Percentiles rank a stretch among this genome's conserved stretches.
Conservation (phyloP, 2,797 vertebrate genomes). For the Sebastes goodei region DNA sequence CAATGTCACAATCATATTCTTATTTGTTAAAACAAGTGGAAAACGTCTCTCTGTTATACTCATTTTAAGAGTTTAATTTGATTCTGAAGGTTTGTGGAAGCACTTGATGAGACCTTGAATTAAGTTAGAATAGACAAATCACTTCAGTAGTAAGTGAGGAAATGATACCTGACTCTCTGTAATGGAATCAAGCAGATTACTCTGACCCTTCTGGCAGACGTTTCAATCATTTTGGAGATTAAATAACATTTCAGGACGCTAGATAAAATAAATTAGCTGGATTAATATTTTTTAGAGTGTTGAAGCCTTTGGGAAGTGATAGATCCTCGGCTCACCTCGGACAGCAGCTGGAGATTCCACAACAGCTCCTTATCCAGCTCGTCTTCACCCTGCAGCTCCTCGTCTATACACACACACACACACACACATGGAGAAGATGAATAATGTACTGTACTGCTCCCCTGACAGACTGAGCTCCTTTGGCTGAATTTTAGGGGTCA, state of each 20-base stretch:
- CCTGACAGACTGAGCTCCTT: slow-evolving; percentile 25
- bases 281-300: slow-evolving; percentile 9
- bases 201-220: background rate
- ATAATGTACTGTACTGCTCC: slow-evolving; percentile 27
- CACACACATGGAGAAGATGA: slow-evolving; percentile 2
- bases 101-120: background rate
- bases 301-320: background rate
- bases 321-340: slow-evolving; percentile 86
- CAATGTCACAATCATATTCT: background rate
- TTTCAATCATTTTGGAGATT: background rate
- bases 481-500: slow-evolving; percentile 14
- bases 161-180: background rate
- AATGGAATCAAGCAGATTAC: background rate
- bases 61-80: background rate
- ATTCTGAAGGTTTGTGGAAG: background rate
- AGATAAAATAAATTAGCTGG: background rate
- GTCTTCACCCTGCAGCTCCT: slow-evolving; percentile 91
- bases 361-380: slow-evolving; percentile 95
- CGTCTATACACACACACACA: slow-evolving; percentile 80
- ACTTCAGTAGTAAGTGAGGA: background rate
- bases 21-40: background rate
- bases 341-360: slow-evolving; percentile 97
- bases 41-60: background rate
- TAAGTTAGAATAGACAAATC: background rate
- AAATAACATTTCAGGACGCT: background rate